Conservation (phyloP, 2,888 invertebrate species). For the Sarcophaga carnaria region DNA sequence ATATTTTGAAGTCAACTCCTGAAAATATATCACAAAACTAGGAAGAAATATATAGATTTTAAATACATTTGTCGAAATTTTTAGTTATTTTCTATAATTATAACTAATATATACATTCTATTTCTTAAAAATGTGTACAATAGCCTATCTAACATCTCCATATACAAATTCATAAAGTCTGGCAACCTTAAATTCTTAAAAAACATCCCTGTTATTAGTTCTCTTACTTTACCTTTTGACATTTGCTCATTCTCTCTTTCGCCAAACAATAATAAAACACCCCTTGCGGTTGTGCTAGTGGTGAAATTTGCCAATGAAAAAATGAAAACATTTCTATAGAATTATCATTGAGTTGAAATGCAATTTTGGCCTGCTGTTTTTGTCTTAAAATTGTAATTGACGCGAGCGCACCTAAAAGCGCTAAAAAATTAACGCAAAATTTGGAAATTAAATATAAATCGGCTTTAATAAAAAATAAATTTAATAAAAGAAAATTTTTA, state of each 20-base stretch:
- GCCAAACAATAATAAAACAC: neutral
- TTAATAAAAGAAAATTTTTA: neutral
- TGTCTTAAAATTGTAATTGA: slow-evolving; percentile 67
- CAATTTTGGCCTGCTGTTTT: slow-evolving; percentile 51
- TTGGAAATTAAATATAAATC: slow-evolving; percentile 30
- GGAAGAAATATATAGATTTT: too few species aligned
- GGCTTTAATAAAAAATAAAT: slow-evolving; percentile 26
- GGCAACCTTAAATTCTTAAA: neutral
- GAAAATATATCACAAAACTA: too few species aligned
- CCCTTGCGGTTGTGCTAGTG: neutral
- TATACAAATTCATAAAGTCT: neutral
- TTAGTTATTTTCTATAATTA: too few species aligned
- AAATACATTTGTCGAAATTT: too few species aligned
- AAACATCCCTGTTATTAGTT: neutral
- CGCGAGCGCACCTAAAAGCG: slow-evolving; percentile 63
- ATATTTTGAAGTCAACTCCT: too few species aligned
- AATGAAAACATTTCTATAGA: slow-evolving; percentile 37
- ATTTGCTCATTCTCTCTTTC: slow-evolving; percentile 13
- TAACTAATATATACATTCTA: too few species aligned
- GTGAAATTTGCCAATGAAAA: slow-evolving; percentile 3
- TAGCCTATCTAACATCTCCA: too few species aligned
- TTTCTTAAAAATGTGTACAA: too few species aligned
- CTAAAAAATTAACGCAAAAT: slow-evolving; percentile 39
- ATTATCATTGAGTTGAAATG: slow-evolving; percentile 36
- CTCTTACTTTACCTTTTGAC: neutral